These are phyloP conservation scores for Scaptomyza tumidula DNA, from an alignment of 2,888 invertebrate genomes.

Conservation along the genomic window DNA sequence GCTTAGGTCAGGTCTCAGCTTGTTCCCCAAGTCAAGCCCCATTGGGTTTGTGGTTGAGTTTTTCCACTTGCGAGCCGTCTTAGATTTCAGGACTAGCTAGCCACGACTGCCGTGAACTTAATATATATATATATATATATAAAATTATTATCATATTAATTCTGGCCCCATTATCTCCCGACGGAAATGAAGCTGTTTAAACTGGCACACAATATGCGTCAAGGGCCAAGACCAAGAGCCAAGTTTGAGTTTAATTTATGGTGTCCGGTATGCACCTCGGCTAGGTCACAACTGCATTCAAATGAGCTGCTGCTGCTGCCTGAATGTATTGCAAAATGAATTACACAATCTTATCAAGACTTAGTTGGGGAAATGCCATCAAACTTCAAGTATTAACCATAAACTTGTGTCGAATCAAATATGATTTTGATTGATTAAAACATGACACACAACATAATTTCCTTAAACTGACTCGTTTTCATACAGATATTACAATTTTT, in stretches of 20 bases:
- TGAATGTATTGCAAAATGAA: too few species aligned
- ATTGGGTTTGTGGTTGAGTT: slow-evolving; percentile 1
- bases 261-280: too few species aligned
- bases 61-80: not conserved
- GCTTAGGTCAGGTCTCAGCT: slow-evolving; percentile 45
- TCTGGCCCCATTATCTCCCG: slow-evolving; percentile 21
- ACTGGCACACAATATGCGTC: slow-evolving; percentile 28
- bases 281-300: too few species aligned
- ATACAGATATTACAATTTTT: too few species aligned
- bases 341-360: too few species aligned
- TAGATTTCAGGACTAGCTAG: not conserved
- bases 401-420: too few species aligned
- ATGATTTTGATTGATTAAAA: too few species aligned
- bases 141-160: slow-evolving; percentile 48
- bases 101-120: slow-evolving; percentile 25
- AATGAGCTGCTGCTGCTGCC: too few species aligned
- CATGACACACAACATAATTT: too few species aligned
- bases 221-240: slow-evolving; percentile 4
- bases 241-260: not conserved
- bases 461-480: too few species aligned
- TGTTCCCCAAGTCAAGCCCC: not conserved
- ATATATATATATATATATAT: slow-evolving; percentile 15
- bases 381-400: too few species aligned
- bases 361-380: too few species aligned
- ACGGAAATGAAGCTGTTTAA: slow-evolving; percentile 47